These are phyloP conservation scores for Brachyhypopomus occidentalis DNA, from an alignment of 2,113 vertebrate species.

Conservation along the genomic window DNA sequence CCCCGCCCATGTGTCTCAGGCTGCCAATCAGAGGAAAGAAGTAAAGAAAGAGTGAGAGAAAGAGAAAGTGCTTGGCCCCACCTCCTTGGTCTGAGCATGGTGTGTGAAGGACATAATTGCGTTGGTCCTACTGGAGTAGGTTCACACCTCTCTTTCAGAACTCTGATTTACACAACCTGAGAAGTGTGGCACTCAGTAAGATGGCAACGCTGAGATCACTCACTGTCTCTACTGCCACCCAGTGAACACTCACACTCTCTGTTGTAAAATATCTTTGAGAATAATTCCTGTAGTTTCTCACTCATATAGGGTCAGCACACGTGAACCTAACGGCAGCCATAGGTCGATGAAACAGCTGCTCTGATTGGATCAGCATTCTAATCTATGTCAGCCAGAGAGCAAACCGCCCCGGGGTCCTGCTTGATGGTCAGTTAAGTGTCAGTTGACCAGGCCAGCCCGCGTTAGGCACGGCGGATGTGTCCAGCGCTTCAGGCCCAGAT, in stretches of 20 bases:
- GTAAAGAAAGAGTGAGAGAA: too few species aligned
- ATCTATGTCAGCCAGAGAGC: conserved; percentile 1
- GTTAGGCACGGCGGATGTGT: conserved; percentile 7
- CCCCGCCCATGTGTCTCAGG: too few species aligned
- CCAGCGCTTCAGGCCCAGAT: neutral
- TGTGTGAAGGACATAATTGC: conserved; percentile 41
- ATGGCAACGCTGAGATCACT: too few species aligned
- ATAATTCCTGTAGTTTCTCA: conserved; percentile 30
- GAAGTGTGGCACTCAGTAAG: neutral
- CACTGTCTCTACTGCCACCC: too few species aligned
- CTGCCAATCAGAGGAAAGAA: too few species aligned
- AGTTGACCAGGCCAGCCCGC: neutral
- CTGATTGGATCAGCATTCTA: conserved; percentile 44
- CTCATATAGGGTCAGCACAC: neutral
- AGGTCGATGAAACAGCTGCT: conserved; percentile 38
- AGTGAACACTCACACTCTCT: too few species aligned
- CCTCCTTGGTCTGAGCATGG: neutral
- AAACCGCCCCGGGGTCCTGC: neutral
- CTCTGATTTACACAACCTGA: conserved; percentile 35
- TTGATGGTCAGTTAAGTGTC: neutral
- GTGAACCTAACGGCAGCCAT: neutral
- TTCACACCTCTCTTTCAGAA: conserved; percentile 41
- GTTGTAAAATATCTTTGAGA: neutral
- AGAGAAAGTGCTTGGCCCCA: neutral
- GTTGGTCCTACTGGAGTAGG: conserved; percentile 34